Evolutionary conservation across 2,113 vertebrate genomes (phyloP).

Genomic region (Phodopus roborovskii): DNA sequence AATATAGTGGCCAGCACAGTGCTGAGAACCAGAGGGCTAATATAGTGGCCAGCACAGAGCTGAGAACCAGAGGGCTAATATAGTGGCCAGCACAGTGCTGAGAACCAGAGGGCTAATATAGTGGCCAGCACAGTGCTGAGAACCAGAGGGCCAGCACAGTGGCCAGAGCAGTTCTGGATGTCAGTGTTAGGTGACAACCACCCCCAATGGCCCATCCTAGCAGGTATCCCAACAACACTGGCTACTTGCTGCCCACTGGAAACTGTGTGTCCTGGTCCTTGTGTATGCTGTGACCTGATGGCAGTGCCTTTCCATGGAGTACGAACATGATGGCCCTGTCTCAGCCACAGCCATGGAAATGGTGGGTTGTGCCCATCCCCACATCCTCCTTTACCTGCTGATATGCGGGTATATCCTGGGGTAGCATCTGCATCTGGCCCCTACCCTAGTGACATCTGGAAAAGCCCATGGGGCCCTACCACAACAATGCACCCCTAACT

Average conservation of each 20-base stretch:
- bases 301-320: background rate
- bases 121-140: background rate
- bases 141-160: background rate
- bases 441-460: accelerated
- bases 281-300: background rate
- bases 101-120: too few relatives aligned
- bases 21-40: too few relatives aligned
- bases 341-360: background rate
- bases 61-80: too few relatives aligned
- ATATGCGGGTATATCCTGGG: too few relatives aligned
- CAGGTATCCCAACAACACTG: too few relatives aligned
- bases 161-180: background rate
- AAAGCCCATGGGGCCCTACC: background rate
- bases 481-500: background rate
- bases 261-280: background rate
- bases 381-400: background rate
- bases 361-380: background rate
- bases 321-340: background rate
- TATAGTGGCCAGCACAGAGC: too few relatives aligned
- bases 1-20: too few relatives aligned
- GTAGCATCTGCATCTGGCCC: background rate
- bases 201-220: background rate
- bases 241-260: background rate
- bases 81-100: too few relatives aligned
- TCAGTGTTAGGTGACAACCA: too few relatives aligned